These are phyloP conservation scores for Oryctes rhinoceros DNA, from an alignment of 1,140 invertebrate genomes.

Conservation along the genomic window DNA sequence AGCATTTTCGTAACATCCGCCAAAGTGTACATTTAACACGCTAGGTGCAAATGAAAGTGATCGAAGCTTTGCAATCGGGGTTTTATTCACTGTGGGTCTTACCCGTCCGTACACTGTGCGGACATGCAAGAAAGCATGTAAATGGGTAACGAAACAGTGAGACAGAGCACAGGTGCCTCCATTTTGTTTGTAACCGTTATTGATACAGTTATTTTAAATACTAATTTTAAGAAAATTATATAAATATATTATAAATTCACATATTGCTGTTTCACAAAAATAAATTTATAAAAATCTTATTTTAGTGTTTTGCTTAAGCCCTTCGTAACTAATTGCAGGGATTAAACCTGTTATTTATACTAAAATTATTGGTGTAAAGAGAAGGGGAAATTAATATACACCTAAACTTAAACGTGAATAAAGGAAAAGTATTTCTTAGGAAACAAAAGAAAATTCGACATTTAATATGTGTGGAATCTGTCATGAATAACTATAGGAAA, in stretches of 20 bases:
- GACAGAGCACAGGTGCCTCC: constrained; percentile 51
- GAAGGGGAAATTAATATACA: no score
- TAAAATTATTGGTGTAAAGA: no score
- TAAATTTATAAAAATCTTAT: constrained; percentile 50
- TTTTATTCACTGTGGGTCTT: constrained; percentile 24
- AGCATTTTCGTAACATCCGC: background rate
- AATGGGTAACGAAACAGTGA: constrained; percentile 25
- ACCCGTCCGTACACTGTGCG: background rate
- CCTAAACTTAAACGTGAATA: no score
- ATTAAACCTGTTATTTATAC: no score
- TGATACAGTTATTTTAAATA: constrained; percentile 53
- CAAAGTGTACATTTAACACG: background rate
- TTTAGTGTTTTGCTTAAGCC: background rate
- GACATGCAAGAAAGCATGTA: background rate
- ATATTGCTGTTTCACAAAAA: constrained; percentile 58
- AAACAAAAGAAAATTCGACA: no score
- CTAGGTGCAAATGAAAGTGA: background rate
- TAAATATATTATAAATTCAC: constrained; percentile 56
- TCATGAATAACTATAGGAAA: no score
- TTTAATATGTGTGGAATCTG: no score
- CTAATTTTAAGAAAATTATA: constrained; percentile 54
- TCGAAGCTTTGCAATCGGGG: background rate
- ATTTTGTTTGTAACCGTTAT: constrained; percentile 54
- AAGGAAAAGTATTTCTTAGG: no score
- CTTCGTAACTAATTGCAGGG: no score